These are phyloP conservation scores for Phytoseiulus persimilis DNA, from an alignment of 2,888 invertebrate genomes.

Conservation along the genomic window DNA sequence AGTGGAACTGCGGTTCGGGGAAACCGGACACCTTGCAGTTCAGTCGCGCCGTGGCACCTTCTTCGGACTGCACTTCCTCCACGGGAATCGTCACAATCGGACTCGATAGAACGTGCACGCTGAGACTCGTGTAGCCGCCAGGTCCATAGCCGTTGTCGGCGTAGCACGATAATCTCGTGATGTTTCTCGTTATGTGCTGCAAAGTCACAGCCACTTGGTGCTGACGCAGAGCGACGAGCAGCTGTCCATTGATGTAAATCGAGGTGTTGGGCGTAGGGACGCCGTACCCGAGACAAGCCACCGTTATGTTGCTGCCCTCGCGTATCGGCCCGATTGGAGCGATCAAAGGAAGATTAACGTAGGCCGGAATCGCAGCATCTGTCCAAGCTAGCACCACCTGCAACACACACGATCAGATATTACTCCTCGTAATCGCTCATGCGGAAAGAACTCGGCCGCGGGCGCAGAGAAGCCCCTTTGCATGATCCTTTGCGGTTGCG, in stretches of 20 bases:
- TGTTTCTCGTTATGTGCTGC: conserved; percentile 58
- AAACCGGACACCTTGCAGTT: conserved; percentile 70
- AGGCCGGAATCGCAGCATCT: conserved; percentile 74
- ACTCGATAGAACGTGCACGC: conserved; percentile 59
- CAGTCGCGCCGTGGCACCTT: conserved; percentile 66
- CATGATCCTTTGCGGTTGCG: too few relatives aligned
- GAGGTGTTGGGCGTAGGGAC: conserved; percentile 76
- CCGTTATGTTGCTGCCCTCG: conserved; percentile 76
- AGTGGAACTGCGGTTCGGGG: conserved; percentile 69
- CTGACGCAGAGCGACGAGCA: conserved; percentile 72
- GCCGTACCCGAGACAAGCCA: conserved; percentile 73
- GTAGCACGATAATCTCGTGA: conserved; percentile 72
- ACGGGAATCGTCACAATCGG: conserved; percentile 31
- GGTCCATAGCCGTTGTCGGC: conserved; percentile 79
- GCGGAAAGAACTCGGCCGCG: too few relatives aligned
- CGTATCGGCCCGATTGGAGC: conserved; percentile 72
- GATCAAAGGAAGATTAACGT: conserved; percentile 66
- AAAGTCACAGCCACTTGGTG: conserved; percentile 67
- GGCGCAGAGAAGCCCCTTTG: too few relatives aligned
- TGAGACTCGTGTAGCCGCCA: conserved; percentile 72
- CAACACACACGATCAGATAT: conserved; percentile 63
- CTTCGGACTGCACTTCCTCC: conserved; percentile 49
- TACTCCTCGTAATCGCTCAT: conserved; percentile 54
- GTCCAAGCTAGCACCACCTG: conserved; percentile 78
- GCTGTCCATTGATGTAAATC: conserved; percentile 65